phyloP scores from a whole-genome alignment of 2,888 invertebrate genomes.

The Xestoiulus laeticollis region DNA sequence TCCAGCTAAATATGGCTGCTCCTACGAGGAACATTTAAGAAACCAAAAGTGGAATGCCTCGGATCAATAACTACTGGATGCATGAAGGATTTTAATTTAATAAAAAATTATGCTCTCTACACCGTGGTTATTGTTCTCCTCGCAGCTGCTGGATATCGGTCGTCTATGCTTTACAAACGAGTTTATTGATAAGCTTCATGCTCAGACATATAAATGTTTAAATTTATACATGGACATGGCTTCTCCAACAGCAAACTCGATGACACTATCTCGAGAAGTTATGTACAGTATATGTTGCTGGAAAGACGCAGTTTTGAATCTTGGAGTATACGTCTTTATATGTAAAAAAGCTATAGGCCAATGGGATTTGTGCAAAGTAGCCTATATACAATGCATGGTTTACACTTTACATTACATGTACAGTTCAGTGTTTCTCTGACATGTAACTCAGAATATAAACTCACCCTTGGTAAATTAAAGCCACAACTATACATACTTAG shows the following conservation, averaged over 20 bases:
- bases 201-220: neutral
- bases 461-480: too few species aligned
- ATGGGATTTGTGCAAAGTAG: too few species aligned
- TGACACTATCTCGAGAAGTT: neutral
- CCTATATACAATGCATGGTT: too few species aligned
- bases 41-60: neutral
- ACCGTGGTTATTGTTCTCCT: neutral
- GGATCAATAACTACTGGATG: conserved; percentile 22
- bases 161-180: neutral
- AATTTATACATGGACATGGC: neutral
- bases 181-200: neutral
- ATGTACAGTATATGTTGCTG: neutral
- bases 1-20: neutral
- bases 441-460: too few species aligned
- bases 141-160: neutral
- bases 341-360: too few species aligned
- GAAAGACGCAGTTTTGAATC: neutral
- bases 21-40: neutral
- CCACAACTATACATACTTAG: too few species aligned
- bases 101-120: neutral
- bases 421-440: too few species aligned
- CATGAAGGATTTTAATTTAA: conserved; percentile 34
- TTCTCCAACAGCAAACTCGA: neutral
- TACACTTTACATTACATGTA: too few species aligned
- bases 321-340: too few species aligned